Percentiles rank a stretch among this genome's conserved stretches.
These are phyloP conservation scores for Morelia viridis DNA, from an alignment of 2,797 vertebrate genomes.

Conservation along the genomic window DNA sequence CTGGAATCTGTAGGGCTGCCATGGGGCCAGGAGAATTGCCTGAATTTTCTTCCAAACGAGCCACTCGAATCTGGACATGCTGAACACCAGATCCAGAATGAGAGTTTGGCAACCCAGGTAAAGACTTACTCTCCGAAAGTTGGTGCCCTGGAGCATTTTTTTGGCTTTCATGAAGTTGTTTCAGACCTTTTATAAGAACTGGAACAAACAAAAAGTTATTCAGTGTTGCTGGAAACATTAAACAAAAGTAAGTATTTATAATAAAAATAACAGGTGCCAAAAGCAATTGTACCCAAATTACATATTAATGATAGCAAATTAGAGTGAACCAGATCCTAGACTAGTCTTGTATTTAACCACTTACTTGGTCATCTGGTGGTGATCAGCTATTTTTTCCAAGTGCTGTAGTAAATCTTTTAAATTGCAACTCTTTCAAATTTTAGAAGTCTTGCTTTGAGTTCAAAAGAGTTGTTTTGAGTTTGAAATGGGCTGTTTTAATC, in stretches of 20 bases:
- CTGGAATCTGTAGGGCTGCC: slow-evolving; percentile 91
- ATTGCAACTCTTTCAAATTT: background rate
- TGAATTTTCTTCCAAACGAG: slow-evolving; percentile 84
- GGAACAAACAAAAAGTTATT: slow-evolving; percentile 63
- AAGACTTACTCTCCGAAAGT: slow-evolving; percentile 79
- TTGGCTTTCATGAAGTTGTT: slow-evolving; percentile 88
- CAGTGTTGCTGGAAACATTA: slow-evolving; percentile 15
- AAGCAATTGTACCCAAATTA: background rate
- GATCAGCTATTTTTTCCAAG: background rate
- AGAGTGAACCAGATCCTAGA: background rate
- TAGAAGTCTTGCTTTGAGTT: background rate
- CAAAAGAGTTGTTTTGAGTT: background rate
- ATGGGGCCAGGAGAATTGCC: slow-evolving; percentile 78
- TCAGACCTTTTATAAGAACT: slow-evolving; percentile 95
- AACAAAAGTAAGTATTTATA: slow-evolving; percentile 49
- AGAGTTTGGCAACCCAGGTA: slow-evolving; percentile 72
- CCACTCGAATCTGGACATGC: slow-evolving; percentile 87
- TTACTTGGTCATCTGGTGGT: background rate
- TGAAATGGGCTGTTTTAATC: background rate
- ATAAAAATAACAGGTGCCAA: slow-evolving; percentile 17
- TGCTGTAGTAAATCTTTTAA: background rate
- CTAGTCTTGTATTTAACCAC: background rate
- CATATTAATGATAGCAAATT: background rate
- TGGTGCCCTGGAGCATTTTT: slow-evolving; percentile 73
- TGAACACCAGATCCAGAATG: slow-evolving; percentile 78